A percentile compares a stretch with the other conserved stretches of the same genome.
Conservation (phyloP, 2,113 vertebrate species). For the Leptobrachium ailaonicum region DNA sequence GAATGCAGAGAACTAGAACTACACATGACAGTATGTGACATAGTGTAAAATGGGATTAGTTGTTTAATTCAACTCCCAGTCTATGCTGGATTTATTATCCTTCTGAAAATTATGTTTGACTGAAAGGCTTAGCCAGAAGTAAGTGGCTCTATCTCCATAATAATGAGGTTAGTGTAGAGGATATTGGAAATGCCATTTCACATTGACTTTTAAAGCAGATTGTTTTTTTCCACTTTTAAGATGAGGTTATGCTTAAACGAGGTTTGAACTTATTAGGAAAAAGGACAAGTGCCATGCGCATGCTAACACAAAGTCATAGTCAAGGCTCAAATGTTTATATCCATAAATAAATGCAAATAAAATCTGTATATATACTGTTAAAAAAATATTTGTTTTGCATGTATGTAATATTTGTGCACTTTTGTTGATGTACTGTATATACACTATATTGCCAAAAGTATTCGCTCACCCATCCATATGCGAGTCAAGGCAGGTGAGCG, state of each 20-base stretch:
- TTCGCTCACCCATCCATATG: too few relatives aligned
- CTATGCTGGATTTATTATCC: conserved; percentile 41
- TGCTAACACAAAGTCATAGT: too few relatives aligned
- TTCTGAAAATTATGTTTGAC: conserved; percentile 46
- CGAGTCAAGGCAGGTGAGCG: too few relatives aligned
- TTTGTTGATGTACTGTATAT: too few relatives aligned
- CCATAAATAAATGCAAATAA: too few relatives aligned
- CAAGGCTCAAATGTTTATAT: too few relatives aligned
- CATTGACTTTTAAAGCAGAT: conserved; percentile 17
- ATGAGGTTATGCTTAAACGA: conserved; percentile 17
- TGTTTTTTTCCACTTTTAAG: conserved; percentile 17
- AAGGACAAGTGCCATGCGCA: too few relatives aligned
- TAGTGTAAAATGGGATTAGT: conserved; percentile 40
- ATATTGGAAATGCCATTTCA: conserved; percentile 43
- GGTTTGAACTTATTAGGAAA: background rate
- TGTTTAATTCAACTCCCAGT: conserved; percentile 37
- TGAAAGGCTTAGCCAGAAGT: conserved; percentile 45
- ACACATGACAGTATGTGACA: conserved; percentile 38
- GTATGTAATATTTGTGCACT: too few relatives aligned
- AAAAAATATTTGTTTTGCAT: too few relatives aligned
- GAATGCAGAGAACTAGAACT: background rate
- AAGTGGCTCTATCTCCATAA: conserved; percentile 38
- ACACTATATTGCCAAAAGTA: too few relatives aligned
- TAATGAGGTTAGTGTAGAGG: conserved; percentile 41
- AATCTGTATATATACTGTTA: too few relatives aligned